Evolutionary conservation across 2,797 vertebrate species (phyloP).

Genomic region (Acanthis flammea): DNA sequence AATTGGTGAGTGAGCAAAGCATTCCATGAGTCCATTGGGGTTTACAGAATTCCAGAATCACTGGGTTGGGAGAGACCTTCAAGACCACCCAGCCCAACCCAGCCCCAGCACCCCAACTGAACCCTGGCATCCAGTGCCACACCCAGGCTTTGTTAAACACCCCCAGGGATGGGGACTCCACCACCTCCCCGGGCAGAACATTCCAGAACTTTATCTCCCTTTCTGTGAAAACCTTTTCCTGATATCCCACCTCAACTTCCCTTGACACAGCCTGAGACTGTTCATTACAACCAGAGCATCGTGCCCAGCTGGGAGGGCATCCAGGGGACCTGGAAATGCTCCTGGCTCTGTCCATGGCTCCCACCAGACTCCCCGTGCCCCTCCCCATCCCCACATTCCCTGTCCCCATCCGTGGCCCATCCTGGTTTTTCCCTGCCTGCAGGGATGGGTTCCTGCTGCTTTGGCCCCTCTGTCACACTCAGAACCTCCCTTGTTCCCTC

Average conservation of each 20-base stretch:
- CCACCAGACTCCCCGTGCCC: accelerated
- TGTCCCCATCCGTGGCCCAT: background rate
- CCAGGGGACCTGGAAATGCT: background rate
- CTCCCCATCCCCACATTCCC: background rate
- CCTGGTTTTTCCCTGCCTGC: background rate
- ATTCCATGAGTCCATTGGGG: accelerated
- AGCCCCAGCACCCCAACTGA: background rate
- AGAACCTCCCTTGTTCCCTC: background rate
- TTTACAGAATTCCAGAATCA: background rate
- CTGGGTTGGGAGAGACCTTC: background rate
- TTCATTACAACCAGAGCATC: background rate
- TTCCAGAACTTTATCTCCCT: background rate
- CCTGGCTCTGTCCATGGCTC: background rate
- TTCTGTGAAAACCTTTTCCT: background rate
- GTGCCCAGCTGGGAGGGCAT: background rate
- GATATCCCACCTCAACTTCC: accelerated
- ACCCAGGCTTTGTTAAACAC: background rate
- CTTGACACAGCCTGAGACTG: background rate
- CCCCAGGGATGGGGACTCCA: background rate
- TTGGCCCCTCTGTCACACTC: background rate
- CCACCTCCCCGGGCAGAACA: too few species aligned
- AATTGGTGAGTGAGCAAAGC: background rate
- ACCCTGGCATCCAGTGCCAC: background rate
- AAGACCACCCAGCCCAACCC: accelerated
- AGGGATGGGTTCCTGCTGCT: background rate